Evolutionary conservation across 1,140 invertebrate genomes (phyloP), one percentile per base, ranked within the genome.

Genomic region (Diuraphis noxia): DNA sequence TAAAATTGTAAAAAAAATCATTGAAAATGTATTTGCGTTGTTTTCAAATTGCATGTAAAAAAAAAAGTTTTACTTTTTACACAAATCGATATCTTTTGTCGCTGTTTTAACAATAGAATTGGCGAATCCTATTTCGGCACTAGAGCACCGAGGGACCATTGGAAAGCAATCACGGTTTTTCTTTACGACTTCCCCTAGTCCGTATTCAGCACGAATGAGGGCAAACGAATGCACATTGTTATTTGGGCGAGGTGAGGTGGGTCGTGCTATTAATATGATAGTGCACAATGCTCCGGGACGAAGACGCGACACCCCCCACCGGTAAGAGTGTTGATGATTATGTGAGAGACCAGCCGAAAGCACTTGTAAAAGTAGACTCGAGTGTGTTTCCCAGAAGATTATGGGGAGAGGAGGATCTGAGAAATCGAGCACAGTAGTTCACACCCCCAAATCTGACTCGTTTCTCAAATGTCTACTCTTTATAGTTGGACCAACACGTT

Each of bases 151-250:
- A 49, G 89, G 77, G 89, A 52, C 41, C 89, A 52, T 91, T 38
- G 46, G 41, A 91, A 91, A 91, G 77, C 89, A 91, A 91, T 82
- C 77, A 81, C 77, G 41, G 43, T 52, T 82, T 91, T 81, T 77
- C 77, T 82, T 82, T 90, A 90, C 88, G 72, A 90, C 41, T 90
- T 88, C 52, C 72, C 72, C 88, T n/a, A n/a, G 36, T 41, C 38
- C 30, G 52, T 72, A 72, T 36, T 77, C 21, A 10, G 21, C 43
- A 38, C 63, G 41, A 36, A 38, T 86, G 36, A 43, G 72, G 41
- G 9, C 63, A 90, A 90, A 90, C 88, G 88, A 90, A 77, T 34
- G 63, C 72, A 79, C 88, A 90, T 90, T 90, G 88, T 90, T 77
- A 38, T 90, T 6, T 72, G 38, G 85, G 30, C 17, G n/a, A n/a